Evolutionary conservation across 2,888 invertebrate genomes (phyloP).

Genomic region (Meiosimyza decipiens): DNA sequence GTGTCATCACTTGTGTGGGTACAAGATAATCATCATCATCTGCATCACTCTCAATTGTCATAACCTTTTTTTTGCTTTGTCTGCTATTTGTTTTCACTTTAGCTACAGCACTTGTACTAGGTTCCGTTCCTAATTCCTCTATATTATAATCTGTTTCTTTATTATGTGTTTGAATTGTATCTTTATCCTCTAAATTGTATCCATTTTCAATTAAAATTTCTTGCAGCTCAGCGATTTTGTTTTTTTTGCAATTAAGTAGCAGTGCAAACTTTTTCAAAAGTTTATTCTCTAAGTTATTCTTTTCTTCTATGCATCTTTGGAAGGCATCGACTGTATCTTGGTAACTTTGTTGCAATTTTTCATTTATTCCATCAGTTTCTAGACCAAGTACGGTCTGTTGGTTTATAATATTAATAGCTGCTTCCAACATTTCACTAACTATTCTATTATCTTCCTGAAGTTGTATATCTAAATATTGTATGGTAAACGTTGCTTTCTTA

Average conservation of each 20-base stretch:
- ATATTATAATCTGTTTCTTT: not conserved
- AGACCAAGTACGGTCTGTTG: slow-evolving; percentile 17
- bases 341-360: slow-evolving; percentile 38
- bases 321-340: slow-evolving; percentile 45
- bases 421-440: slow-evolving; percentile 45
- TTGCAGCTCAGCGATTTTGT: slow-evolving; percentile 54
- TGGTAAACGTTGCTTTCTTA: slow-evolving; percentile 53
- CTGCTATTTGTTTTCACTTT: not conserved
- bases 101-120: slow-evolving; percentile 20
- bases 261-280: slow-evolving; percentile 54
- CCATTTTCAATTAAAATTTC: slow-evolving; percentile 5
- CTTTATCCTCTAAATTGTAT: not conserved
- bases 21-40: slow-evolving; percentile 20
- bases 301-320: slow-evolving; percentile 49
- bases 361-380: slow-evolving; percentile 14
- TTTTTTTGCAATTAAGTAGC: slow-evolving; percentile 57
- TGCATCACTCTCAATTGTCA: not conserved
- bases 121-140: not conserved
- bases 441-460: slow-evolving; percentile 42
- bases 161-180: not conserved
- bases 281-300: slow-evolving; percentile 46
- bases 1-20: slow-evolving; percentile 22
- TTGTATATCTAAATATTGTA: slow-evolving; percentile 50
- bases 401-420: slow-evolving; percentile 47
- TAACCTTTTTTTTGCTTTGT: not conserved